Evolutionary conservation across 35 echinoderm and acorn worm species (phyloP).

Genomic region (Anneissia japonica): DNA sequence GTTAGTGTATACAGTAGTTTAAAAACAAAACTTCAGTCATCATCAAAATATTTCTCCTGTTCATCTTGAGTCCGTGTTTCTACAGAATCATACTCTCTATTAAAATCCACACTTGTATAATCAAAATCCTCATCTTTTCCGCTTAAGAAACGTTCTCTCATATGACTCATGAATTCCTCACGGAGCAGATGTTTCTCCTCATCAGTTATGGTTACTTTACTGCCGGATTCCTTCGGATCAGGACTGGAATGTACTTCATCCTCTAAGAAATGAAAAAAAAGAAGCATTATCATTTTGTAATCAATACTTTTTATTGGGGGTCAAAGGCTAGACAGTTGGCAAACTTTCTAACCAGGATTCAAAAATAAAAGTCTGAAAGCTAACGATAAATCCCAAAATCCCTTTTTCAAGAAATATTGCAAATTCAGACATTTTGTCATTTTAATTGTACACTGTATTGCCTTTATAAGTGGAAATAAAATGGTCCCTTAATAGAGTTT

Average conservation of each 20-base stretch:
- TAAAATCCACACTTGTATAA: slow-evolving; percentile 67
- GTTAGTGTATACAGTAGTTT: too few species aligned
- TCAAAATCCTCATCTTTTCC: slow-evolving; percentile 85
- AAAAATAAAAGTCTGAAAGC: too few species aligned
- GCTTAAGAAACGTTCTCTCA: slow-evolving; percentile 72
- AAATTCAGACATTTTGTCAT: too few species aligned
- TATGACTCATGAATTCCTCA: slow-evolving; percentile 69
- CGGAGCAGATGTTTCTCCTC: slow-evolving; percentile 64
- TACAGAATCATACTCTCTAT: slow-evolving; percentile 82
- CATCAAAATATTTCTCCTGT: slow-evolving; percentile 92
- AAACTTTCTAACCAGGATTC: too few species aligned
- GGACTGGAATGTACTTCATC: neutral
- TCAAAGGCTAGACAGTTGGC: too few species aligned
- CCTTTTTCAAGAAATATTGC: too few species aligned
- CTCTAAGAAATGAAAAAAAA: neutral
- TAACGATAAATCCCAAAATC: too few species aligned
- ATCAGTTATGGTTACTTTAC: slow-evolving; percentile 9
- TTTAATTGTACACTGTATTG: too few species aligned
- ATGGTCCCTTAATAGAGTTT: too few species aligned
- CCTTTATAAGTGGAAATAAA: too few species aligned
- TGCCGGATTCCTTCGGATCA: neutral
- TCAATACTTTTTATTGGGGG: too few species aligned
- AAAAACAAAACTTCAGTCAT: slow-evolving; percentile 28
- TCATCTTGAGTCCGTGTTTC: slow-evolving; percentile 70
- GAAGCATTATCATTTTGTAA: too few species aligned